These are phyloP conservation scores for Drosophila kohkoa DNA, from an alignment of 1,140 invertebrate species.

Conservation along the genomic window DNA sequence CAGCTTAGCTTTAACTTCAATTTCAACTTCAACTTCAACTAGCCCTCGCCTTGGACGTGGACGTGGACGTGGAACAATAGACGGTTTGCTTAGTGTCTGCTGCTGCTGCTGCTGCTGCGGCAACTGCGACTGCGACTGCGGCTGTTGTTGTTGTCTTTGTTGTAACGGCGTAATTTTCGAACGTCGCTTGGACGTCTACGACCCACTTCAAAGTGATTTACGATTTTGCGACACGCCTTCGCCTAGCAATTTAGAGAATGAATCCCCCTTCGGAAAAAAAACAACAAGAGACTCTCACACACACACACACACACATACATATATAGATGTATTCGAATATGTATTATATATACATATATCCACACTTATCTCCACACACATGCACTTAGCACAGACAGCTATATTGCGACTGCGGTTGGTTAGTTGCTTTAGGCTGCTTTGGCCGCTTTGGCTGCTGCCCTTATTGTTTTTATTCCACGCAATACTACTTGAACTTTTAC, in stretches of 20 bases:
- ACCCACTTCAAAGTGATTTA: slow-evolving; percentile 85
- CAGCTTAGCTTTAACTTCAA: slow-evolving; percentile 22
- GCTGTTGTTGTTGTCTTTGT: slow-evolving; percentile 53
- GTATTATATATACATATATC: slow-evolving; percentile 4
- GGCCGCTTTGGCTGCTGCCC: slow-evolving; percentile 22
- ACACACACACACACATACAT: not conserved
- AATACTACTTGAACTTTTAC: slow-evolving; percentile 70
- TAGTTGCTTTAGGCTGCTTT: slow-evolving; percentile 27
- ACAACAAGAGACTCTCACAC: not conserved
- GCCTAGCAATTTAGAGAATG: slow-evolving; percentile 81
- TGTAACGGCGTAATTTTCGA: slow-evolving; percentile 59
- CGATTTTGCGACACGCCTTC: slow-evolving; percentile 83
- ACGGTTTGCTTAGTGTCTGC: slow-evolving; percentile 40
- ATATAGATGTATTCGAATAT: not conserved
- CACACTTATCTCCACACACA: slow-evolving; percentile 6
- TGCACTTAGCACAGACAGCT: slow-evolving; percentile 24
- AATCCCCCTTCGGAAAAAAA: slow-evolving; percentile 40
- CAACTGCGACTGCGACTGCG: no score
- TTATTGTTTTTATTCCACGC: slow-evolving; percentile 61
- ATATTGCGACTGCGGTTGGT: slow-evolving; percentile 25
- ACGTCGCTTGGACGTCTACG: slow-evolving; percentile 80
- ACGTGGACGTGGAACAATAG: slow-evolving; percentile 21
- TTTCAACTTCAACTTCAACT: slow-evolving; percentile 42
- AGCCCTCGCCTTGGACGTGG: slow-evolving; percentile 22
- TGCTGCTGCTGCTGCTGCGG: slow-evolving; percentile 28